phyloP scores from a whole-genome alignment of 2,888 invertebrate species.

The Toxonevra muliebris region DNA sequence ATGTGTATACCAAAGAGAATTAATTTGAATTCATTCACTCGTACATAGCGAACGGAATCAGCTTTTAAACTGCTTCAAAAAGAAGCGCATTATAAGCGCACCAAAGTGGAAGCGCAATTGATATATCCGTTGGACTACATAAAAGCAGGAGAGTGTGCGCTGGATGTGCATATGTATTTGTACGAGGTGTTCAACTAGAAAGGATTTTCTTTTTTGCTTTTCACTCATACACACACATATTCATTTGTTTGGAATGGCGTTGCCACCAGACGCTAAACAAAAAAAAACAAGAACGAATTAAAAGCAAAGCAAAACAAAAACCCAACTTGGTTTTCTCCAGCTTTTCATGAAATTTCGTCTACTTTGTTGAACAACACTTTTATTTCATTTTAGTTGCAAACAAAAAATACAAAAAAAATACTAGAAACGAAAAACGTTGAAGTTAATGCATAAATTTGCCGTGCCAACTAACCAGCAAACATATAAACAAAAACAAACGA shows the following conservation, averaged over 20 bases:
- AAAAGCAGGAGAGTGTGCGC: too few species aligned
- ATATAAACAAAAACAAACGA: too few species aligned
- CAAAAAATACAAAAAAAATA: neutral
- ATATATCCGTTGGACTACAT: too few species aligned
- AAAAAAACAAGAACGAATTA: slow-evolving; percentile 4
- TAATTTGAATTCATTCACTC: too few species aligned
- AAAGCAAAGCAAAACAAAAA: slow-evolving; percentile 12
- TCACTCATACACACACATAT: slow-evolving; percentile 20
- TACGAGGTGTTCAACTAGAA: slow-evolving; percentile 44
- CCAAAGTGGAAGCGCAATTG: too few species aligned
- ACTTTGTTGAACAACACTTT: slow-evolving; percentile 3
- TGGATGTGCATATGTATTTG: slow-evolving; percentile 40
- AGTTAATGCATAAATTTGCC: slow-evolving; percentile 1
- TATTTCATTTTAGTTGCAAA: neutral
- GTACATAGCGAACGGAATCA: too few species aligned
- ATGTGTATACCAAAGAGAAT: too few species aligned
- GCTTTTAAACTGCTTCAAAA: too few species aligned
- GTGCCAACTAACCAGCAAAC: neutral
- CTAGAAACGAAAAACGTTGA: neutral
- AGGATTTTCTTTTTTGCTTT: slow-evolving; percentile 40
- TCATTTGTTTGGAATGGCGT: slow-evolving; percentile 37
- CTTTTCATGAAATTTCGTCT: slow-evolving; percentile 1
- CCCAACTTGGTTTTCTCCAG: slow-evolving; percentile 12
- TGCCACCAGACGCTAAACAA: slow-evolving; percentile 39
- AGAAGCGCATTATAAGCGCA: too few species aligned